Conservation (phyloP, 2,113 vertebrate species). For the Grallaria varia region DNA sequence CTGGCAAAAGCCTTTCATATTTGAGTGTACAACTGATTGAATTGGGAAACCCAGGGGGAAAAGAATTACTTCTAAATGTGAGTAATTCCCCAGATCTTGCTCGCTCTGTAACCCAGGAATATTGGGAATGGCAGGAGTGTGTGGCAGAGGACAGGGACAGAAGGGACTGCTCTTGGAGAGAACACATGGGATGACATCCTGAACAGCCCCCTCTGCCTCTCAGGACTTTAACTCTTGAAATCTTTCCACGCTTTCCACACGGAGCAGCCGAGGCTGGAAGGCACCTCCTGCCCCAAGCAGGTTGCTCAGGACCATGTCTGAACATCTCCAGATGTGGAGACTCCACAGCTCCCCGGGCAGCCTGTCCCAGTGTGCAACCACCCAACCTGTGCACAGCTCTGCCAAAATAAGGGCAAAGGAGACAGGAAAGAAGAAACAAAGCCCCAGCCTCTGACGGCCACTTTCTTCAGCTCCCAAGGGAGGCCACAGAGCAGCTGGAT, state of each 20-base stretch:
- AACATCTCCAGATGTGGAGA: neutral
- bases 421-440: slow-evolving; percentile 5
- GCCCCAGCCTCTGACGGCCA: neutral
- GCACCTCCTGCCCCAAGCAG: neutral
- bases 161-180: neutral
- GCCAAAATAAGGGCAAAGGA: neutral
- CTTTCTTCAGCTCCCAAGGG: neutral
- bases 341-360: neutral
- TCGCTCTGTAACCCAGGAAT: neutral
- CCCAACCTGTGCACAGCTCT: neutral
- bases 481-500: neutral
- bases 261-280: neutral
- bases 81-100: neutral
- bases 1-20: neutral
- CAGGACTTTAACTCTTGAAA: neutral
- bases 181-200: neutral
- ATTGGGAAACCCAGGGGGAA: neutral
- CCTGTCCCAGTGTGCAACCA: neutral
- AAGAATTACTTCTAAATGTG: neutral
- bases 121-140: neutral
- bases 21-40: neutral
- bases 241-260: neutral
- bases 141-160: neutral
- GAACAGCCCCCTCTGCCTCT: neutral
- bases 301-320: neutral